Conservation (phyloP, 2,797 vertebrate species). For the Pseudocheirus occidentalis region DNA sequence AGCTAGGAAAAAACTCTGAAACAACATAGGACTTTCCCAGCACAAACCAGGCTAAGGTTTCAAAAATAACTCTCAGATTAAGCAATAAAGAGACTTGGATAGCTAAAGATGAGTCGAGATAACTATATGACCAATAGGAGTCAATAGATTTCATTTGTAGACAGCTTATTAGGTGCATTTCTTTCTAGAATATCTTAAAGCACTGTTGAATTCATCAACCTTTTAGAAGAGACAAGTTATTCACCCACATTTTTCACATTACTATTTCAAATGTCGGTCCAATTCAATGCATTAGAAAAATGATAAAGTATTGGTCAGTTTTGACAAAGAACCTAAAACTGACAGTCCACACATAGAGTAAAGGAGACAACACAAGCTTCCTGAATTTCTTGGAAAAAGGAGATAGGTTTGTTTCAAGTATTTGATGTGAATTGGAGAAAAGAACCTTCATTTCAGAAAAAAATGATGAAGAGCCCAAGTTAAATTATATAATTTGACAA, state of each 20-base stretch:
- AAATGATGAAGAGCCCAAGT: background rate
- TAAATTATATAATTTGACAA: slow-evolving; percentile 4
- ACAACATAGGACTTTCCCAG: slow-evolving; percentile 43
- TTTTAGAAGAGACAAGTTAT: slow-evolving; percentile 5
- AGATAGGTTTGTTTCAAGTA: background rate
- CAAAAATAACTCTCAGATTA: slow-evolving; percentile 28
- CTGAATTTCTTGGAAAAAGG: background rate
- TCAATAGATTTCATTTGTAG: background rate
- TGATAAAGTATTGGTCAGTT: background rate
- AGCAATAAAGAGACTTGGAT: slow-evolving; percentile 34
- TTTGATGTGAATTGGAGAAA: background rate
- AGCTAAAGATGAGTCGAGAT: background rate
- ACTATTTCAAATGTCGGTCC: background rate
- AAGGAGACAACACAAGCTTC: background rate
- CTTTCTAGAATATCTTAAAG: background rate
- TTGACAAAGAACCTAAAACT: slow-evolving; percentile 18
- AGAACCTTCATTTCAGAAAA: background rate
- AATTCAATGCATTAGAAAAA: background rate
- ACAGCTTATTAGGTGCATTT: background rate
- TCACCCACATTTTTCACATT: background rate
- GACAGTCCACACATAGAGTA: background rate
- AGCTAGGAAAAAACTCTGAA: slow-evolving; percentile 26
- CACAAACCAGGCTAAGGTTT: background rate
- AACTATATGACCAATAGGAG: background rate
- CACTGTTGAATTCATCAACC: background rate